phyloP scores from a whole-genome alignment of 1,140 invertebrate genomes.

The Drosophila teissieri region DNA sequence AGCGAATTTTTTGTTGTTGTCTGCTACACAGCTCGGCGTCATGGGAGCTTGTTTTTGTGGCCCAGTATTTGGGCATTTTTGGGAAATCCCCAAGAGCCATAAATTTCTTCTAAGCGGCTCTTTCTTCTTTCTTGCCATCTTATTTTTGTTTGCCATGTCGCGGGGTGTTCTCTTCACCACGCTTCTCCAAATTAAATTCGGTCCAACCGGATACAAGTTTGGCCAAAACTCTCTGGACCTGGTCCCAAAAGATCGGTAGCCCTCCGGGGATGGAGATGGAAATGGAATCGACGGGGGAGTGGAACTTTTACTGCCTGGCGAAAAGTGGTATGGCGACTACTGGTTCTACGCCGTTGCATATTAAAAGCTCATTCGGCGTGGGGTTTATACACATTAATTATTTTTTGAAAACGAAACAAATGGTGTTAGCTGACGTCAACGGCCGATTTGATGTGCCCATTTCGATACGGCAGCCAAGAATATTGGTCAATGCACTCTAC shows the following conservation, averaged over 20 bases:
- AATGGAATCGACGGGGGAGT: background rate
- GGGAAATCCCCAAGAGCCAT: constrained; percentile 67
- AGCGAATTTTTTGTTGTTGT: constrained; percentile 61
- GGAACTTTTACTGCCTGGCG: constrained; percentile 48
- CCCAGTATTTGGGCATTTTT: constrained; percentile 62
- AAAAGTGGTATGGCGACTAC: constrained; percentile 56
- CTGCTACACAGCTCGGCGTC: constrained; percentile 57
- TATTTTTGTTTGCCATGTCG: constrained; percentile 23
- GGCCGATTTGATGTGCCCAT: constrained; percentile 36
- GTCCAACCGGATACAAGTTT: constrained; percentile 77
- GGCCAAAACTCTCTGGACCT: constrained; percentile 17
- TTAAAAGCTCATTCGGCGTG: constrained; percentile 42
- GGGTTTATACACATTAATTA: constrained; percentile 45
- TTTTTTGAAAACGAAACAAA: constrained; percentile 35
- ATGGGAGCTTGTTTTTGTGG: constrained; percentile 72
- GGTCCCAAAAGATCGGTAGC: constrained; percentile 14
- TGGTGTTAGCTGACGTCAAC: constrained; percentile 53
- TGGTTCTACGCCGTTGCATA: constrained; percentile 74
- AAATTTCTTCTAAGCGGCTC: constrained; percentile 65
- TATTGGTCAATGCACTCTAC: constrained; percentile 65
- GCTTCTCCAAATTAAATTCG: constrained; percentile 37
- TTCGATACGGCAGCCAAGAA: constrained; percentile 9
- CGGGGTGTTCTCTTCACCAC: constrained; percentile 35
- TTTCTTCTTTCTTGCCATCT: constrained; percentile 51
- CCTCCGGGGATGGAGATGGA: constrained; percentile 12